phyloP scores from a whole-genome alignment of 2,797 vertebrate species.

The Crax fasciolata region DNA sequence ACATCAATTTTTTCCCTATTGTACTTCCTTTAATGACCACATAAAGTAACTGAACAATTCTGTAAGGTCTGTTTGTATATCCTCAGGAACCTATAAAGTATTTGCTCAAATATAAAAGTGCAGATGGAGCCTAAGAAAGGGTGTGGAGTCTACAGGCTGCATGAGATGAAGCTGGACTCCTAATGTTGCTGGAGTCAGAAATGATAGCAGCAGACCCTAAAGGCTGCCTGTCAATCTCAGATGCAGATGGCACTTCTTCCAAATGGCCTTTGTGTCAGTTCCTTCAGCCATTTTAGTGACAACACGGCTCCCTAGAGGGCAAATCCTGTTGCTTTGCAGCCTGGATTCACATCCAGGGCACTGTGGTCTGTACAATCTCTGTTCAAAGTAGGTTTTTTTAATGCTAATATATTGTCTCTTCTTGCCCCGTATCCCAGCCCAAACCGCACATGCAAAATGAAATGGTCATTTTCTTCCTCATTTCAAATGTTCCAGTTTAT shows the following conservation, averaged over 20 bases:
- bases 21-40: slow-evolving; percentile 53
- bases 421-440: neutral
- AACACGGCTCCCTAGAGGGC: slow-evolving; percentile 65
- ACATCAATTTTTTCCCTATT: slow-evolving; percentile 24
- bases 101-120: slow-evolving; percentile 39
- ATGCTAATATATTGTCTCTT: slow-evolving; percentile 55
- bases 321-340: slow-evolving; percentile 75
- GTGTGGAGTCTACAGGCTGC: slow-evolving; percentile 25
- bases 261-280: slow-evolving; percentile 76
- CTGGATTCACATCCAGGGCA: slow-evolving; percentile 68
- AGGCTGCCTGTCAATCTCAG: slow-evolving; percentile 77
- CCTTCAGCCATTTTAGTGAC: slow-evolving; percentile 76
- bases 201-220: slow-evolving; percentile 66
- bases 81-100: slow-evolving; percentile 30
- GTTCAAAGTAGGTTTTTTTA: slow-evolving; percentile 57
- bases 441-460: neutral
- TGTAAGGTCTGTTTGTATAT: slow-evolving; percentile 25
- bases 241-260: slow-evolving; percentile 76
- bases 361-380: slow-evolving; percentile 37
- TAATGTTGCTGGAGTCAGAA: slow-evolving; percentile 52
- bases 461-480: slow-evolving; percentile 1
- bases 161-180: slow-evolving; percentile 58
- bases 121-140: slow-evolving; percentile 57
- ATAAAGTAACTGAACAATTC: slow-evolving; percentile 46
- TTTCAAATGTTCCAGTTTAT: slow-evolving; percentile 47